A percentile compares a stretch with the other conserved stretches of the same genome.
These are phyloP conservation scores for Pandemis heparana DNA, from an alignment of 2,888 invertebrate species.

Conservation along the genomic window DNA sequence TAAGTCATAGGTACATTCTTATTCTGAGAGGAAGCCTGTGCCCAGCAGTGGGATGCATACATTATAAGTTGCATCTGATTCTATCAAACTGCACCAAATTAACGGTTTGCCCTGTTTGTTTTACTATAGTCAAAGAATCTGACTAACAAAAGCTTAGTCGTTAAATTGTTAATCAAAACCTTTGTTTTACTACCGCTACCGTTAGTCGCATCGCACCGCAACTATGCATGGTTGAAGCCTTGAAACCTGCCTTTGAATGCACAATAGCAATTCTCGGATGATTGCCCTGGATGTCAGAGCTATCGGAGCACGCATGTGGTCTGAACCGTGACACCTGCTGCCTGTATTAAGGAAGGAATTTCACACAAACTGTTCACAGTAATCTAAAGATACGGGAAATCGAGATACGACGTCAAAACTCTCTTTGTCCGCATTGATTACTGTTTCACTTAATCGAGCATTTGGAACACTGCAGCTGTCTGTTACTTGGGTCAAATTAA, in stretches of 20 bases:
- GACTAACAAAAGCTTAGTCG: neutral
- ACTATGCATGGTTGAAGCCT: slow-evolving; percentile 6
- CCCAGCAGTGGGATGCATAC: too few relatives aligned
- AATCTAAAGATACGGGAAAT: slow-evolving; percentile 17
- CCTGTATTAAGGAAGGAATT: slow-evolving; percentile 20
- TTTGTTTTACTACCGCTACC: neutral
- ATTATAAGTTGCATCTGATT: too few relatives aligned
- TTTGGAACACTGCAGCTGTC: slow-evolving; percentile 37
- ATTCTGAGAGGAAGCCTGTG: too few relatives aligned
- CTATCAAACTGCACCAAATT: too few relatives aligned
- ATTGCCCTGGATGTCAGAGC: slow-evolving; percentile 13
- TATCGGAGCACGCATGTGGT: slow-evolving; percentile 4
- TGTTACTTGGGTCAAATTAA: slow-evolving; percentile 40
- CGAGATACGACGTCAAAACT: slow-evolving; percentile 28
- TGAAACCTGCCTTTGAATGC: slow-evolving; percentile 5
- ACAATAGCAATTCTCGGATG: slow-evolving; percentile 5
- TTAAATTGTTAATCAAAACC: neutral
- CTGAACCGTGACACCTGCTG: slow-evolving; percentile 9
- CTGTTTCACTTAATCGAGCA: slow-evolving; percentile 37
- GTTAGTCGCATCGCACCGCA: neutral
- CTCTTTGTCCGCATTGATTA: slow-evolving; percentile 39
- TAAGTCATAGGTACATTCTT: neutral
- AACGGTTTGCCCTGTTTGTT: too few relatives aligned
- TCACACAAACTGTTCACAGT: slow-evolving; percentile 9
- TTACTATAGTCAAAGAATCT: neutral